phyloP scores from a whole-genome alignment of 2,797 vertebrate species.

The Acrossocheilus fasciatus region DNA sequence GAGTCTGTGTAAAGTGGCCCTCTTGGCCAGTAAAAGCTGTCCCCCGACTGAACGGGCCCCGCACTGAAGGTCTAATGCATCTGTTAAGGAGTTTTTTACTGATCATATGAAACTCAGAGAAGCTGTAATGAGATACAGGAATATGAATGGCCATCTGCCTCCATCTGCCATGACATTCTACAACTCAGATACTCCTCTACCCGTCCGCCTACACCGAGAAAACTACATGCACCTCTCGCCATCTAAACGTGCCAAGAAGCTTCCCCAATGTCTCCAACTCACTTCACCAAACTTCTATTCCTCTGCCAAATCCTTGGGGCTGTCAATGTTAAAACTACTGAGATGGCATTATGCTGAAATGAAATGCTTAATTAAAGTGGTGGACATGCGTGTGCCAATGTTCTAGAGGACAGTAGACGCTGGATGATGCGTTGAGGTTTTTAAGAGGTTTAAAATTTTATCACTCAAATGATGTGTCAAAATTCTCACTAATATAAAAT shows the following conservation, averaged over 20 bases:
- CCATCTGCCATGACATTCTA: conserved; percentile 58
- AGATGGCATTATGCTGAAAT: conserved; percentile 34
- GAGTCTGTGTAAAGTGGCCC: conserved; percentile 42
- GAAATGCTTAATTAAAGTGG: conserved; percentile 38
- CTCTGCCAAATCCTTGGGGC: conserved; percentile 15
- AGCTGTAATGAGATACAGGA: conserved; percentile 64
- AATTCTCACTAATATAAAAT: conserved; percentile 18
- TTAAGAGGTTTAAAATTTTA: conserved; percentile 6
- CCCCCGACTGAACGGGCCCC: conserved; percentile 30
- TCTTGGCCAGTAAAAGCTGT: conserved; percentile 50
- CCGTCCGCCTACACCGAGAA: conserved; percentile 39
- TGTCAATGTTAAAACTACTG: conserved; percentile 25
- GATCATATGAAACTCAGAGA: conserved; percentile 61
- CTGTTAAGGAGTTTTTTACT: conserved; percentile 61
- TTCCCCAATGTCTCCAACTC: conserved; percentile 20
- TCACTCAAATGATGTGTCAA: conserved; percentile 31
- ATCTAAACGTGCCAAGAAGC: conserved; percentile 29
- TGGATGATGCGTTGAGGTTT: conserved; percentile 19
- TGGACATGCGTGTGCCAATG: neutral
- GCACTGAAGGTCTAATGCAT: conserved; percentile 56
- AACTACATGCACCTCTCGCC: conserved; percentile 38
- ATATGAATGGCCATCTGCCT: conserved; percentile 66
- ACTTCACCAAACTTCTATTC: conserved; percentile 32
- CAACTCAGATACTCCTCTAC: conserved; percentile 48
- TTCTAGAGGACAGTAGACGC: conserved; percentile 13